Percentiles rank a stretch among this genome's conserved stretches.
These are phyloP conservation scores for Onchidella celtica DNA, from an alignment of 2,888 invertebrate species.

Conservation along the genomic window DNA sequence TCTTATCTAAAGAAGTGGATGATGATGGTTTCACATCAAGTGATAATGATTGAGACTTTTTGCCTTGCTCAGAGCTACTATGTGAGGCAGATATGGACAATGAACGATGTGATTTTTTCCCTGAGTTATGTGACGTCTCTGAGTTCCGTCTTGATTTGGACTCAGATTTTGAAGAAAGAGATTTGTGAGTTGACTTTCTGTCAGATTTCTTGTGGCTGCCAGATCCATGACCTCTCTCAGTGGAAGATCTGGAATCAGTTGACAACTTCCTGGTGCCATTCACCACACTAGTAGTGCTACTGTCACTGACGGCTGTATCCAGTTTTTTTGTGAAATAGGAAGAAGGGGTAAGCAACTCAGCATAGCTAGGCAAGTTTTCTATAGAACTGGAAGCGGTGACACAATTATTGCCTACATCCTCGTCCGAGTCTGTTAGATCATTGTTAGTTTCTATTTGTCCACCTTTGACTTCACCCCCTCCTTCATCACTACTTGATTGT, in stretches of 20 bases:
- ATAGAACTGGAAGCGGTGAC: constrained; percentile 19
- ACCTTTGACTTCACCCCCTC: constrained; percentile 38
- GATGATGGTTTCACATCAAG: constrained; percentile 1
- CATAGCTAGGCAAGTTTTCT: constrained; percentile 37
- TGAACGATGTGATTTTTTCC: background rate
- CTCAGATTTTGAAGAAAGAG: constrained; percentile 5
- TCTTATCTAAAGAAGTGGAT: background rate
- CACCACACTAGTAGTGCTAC: background rate
- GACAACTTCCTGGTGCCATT: constrained; percentile 1
- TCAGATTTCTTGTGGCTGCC: background rate
- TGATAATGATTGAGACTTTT: background rate
- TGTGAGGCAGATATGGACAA: constrained; percentile 24
- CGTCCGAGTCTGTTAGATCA: constrained; percentile 49
- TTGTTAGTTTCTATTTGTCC: constrained; percentile 37
- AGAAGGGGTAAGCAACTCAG: constrained; percentile 42
- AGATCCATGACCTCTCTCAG: background rate
- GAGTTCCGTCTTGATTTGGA: background rate
- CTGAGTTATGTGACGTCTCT: too few species aligned
- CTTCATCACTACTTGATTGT: constrained; percentile 60
- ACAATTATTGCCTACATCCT: constrained; percentile 36
- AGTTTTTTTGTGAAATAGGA: constrained; percentile 38
- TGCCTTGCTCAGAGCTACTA: background rate
- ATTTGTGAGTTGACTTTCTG: background rate
- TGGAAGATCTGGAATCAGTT: constrained; percentile 2
- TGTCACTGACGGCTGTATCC: background rate